Percentiles rank a stretch among this genome's conserved stretches.
Conservation (phyloP, 2,797 vertebrate genomes). For the Sebastes glaucus region DNA sequence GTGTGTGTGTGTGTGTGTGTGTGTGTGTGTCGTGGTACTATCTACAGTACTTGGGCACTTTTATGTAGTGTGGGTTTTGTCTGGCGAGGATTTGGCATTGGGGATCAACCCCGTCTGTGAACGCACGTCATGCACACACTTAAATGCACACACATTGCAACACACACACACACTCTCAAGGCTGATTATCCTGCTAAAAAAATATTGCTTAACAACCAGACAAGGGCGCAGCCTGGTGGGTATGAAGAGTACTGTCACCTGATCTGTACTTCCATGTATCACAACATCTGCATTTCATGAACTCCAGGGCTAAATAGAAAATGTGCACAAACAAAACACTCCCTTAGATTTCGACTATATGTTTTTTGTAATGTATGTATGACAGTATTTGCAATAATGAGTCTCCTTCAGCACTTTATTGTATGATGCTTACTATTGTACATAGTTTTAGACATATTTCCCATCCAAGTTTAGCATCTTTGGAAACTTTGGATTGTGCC, state of each 20-base stretch:
- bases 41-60: conserved; percentile 12
- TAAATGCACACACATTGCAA: background rate
- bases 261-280: background rate
- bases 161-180: background rate
- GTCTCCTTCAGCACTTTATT: background rate
- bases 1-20: background rate
- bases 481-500: background rate
- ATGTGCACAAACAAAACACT: background rate
- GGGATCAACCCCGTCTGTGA: background rate
- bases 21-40: conserved; percentile 16
- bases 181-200: background rate
- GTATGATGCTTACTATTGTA: background rate
- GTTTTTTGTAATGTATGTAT: background rate
- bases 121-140: background rate
- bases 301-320: background rate
- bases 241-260: background rate
- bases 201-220: background rate
- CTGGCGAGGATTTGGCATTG: background rate
- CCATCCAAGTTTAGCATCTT: background rate
- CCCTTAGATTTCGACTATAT: accelerated
- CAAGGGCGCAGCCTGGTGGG: conserved; percentile 59
- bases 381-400: background rate
- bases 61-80: conserved; percentile 15
- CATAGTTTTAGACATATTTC: background rate
- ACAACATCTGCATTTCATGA: background rate